Conservation (phyloP, 2,797 vertebrate species). For the Falco concolor region DNA sequence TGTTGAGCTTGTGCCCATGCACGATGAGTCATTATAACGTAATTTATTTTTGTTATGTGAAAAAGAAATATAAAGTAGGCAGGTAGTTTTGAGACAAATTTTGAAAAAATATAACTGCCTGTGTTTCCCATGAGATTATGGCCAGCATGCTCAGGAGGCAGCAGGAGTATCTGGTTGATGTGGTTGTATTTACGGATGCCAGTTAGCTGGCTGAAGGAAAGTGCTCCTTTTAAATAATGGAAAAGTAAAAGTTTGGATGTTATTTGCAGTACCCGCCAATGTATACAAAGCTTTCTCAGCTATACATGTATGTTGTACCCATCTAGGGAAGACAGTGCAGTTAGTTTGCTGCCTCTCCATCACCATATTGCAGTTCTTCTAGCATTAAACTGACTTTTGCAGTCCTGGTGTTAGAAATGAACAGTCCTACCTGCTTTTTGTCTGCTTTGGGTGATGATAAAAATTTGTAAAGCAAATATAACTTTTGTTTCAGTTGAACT, state of each 20-base stretch:
- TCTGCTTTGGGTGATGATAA: neutral
- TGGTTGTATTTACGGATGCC: neutral
- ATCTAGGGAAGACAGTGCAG: accelerated
- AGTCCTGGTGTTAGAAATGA: neutral
- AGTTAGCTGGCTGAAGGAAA: neutral
- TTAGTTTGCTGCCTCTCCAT: neutral
- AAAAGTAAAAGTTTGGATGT: neutral
- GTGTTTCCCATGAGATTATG: neutral
- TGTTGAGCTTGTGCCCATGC: neutral
- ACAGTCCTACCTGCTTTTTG: neutral
- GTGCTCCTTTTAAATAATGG: neutral
- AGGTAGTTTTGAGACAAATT: neutral
- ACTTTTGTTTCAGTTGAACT: neutral
- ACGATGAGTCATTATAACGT: neutral
- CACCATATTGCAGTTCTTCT: neutral
- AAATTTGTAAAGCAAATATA: neutral
- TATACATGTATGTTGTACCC: accelerated
- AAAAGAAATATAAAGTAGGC: neutral
- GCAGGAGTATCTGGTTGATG: neutral
- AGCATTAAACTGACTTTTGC: neutral
- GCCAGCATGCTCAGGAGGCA: accelerated
- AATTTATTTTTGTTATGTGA: neutral
- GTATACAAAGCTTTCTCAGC: neutral
- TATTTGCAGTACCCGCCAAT: neutral
- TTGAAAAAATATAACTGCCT: accelerated